Evolutionary conservation across 2,113 vertebrate genomes (phyloP).

Genomic region (Trachemys scripta): DNA sequence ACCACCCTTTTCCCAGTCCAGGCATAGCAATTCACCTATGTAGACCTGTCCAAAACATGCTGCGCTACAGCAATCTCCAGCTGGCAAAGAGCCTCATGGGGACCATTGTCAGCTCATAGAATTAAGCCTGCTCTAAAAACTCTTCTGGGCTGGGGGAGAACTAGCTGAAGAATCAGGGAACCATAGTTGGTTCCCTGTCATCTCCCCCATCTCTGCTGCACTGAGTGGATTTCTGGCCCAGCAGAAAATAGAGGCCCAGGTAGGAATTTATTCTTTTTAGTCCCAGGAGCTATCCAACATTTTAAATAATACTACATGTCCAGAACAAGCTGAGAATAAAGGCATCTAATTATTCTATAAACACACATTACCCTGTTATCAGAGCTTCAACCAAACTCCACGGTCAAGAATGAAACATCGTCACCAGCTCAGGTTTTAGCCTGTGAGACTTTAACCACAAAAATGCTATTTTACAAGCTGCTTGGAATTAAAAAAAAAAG

Average conservation of each 20-base stretch:
- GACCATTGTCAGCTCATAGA: background rate
- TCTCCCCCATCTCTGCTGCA: background rate
- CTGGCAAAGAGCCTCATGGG: background rate
- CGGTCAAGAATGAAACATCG: background rate
- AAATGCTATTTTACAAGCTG: background rate
- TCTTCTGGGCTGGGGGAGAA: background rate
- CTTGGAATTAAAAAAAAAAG: background rate
- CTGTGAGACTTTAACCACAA: background rate
- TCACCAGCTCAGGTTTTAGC: background rate
- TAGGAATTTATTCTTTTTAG: background rate
- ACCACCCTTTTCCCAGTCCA: background rate
- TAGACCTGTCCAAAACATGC: background rate
- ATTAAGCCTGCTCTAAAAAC: background rate
- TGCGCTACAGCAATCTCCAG: background rate
- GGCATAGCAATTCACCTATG: background rate
- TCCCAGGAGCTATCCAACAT: background rate
- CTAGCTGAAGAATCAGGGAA: background rate
- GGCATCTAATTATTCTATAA: background rate
- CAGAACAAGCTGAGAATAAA: background rate
- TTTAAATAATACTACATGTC: background rate
- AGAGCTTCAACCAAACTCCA: background rate
- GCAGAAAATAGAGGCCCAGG: background rate
- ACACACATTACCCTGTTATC: background rate
- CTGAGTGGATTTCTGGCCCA: background rate
- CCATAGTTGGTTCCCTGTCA: background rate